These are phyloP conservation scores for Carduelis carduelis DNA, from an alignment of 2,797 vertebrate genomes.

Conservation along the genomic window DNA sequence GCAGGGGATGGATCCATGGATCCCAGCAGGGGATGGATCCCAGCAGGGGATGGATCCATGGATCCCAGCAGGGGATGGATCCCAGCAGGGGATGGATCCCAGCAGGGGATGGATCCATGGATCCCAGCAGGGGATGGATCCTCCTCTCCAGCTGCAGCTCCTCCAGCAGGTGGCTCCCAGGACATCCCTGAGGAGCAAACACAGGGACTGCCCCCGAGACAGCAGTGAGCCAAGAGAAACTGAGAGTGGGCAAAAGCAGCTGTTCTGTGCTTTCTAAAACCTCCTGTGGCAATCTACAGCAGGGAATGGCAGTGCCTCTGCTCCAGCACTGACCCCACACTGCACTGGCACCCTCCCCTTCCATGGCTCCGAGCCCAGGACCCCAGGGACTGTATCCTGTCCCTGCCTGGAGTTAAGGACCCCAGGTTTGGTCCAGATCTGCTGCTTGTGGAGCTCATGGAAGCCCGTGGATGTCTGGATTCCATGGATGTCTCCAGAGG, in stretches of 20 bases:
- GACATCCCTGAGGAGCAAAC: not conserved
- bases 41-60: not conserved
- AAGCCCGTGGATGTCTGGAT: fast-evolving
- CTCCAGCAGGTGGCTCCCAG: not conserved
- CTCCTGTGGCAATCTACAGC: fast-evolving
- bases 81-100: not conserved
- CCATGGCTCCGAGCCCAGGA: fast-evolving
- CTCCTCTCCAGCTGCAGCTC: not conserved
- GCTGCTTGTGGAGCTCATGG: fast-evolving
- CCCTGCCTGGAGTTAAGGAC: not conserved
- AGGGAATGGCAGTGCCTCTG: fast-evolving
- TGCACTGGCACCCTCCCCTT: fast-evolving
- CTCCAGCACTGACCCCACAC: fast-evolving
- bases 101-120: too few relatives aligned
- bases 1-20: not conserved
- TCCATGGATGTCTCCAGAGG: fast-evolving
- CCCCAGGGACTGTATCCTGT: fast-evolving
- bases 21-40: not conserved
- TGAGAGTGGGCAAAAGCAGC: not conserved
- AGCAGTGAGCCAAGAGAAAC: not conserved
- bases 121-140: not conserved
- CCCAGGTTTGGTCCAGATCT: not conserved
- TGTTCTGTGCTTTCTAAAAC: fast-evolving
- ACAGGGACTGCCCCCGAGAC: not conserved
- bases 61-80: not conserved